phyloP scores from a whole-genome alignment of 2,797 vertebrate genomes.

The Melanotaenia parkinsoni region DNA sequence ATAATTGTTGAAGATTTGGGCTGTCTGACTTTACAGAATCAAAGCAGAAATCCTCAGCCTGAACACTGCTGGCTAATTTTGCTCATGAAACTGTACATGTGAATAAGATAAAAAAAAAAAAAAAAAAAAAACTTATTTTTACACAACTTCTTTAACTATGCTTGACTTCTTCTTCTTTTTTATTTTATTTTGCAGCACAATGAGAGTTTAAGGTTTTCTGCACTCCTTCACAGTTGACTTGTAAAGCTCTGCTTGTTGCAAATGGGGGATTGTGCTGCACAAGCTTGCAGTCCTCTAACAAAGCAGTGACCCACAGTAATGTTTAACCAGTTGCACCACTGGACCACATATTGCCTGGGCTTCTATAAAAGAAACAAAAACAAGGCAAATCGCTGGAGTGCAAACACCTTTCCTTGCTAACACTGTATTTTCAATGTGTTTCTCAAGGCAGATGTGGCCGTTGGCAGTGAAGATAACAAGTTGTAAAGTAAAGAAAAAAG shows the following conservation, averaged over 20 bases:
- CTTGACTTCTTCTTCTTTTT: slow-evolving; percentile 26
- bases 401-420: slow-evolving; percentile 37
- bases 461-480: slow-evolving; percentile 39
- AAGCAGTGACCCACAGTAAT: slow-evolving; percentile 51
- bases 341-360: slow-evolving; percentile 45
- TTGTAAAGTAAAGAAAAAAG: slow-evolving; percentile 14
- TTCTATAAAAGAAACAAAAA: slow-evolving; percentile 5
- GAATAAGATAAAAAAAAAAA: neutral
- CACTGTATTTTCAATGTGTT: slow-evolving; percentile 62
- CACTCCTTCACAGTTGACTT: slow-evolving; percentile 58
- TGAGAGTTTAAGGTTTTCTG: slow-evolving; percentile 62
- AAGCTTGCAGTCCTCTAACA: slow-evolving; percentile 48
- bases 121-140: neutral
- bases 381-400: slow-evolving; percentile 24
- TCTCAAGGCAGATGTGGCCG: slow-evolving; percentile 49
- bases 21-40: neutral
- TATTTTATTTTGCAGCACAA: slow-evolving; percentile 44
- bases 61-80: neutral
- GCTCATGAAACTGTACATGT: neutral
- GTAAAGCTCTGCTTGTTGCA: slow-evolving; percentile 45
- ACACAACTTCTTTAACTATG: slow-evolving; percentile 10
- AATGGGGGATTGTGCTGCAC: slow-evolving; percentile 41
- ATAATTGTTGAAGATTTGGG: neutral
- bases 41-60: neutral
- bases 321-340: slow-evolving; percentile 49